Conservation (phyloP, 2,888 invertebrate genomes). For the Drosophila vallismaia region DNA sequence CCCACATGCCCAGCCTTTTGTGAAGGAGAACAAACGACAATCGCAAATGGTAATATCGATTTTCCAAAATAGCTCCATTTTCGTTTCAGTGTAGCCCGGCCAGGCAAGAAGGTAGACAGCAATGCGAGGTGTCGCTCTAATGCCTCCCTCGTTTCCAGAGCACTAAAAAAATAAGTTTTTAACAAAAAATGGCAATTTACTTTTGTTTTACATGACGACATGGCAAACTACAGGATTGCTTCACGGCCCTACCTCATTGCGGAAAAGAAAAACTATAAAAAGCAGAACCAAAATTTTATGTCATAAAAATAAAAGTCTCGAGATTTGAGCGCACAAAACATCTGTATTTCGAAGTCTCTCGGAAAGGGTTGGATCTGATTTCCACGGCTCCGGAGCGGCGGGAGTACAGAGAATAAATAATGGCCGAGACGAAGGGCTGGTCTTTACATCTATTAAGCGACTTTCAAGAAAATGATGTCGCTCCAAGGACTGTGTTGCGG, state of each 20-base stretch:
- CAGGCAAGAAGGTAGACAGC: neutral
- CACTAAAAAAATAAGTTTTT: slow-evolving; percentile 74
- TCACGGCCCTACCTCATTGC: neutral
- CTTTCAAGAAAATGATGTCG: slow-evolving; percentile 34
- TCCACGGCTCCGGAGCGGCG: slow-evolving; percentile 4
- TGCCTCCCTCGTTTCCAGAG: slow-evolving; percentile 33
- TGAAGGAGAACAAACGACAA: neutral
- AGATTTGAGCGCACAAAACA: slow-evolving; percentile 59
- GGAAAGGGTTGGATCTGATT: slow-evolving; percentile 31
- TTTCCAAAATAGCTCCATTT: neutral
- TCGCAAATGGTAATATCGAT: neutral
- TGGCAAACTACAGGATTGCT: slow-evolving; percentile 30
- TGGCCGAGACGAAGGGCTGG: slow-evolving; percentile 1
- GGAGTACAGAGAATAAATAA: neutral
- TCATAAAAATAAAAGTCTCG: slow-evolving; percentile 76
- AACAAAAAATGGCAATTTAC: slow-evolving; percentile 75
- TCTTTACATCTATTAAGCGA: slow-evolving; percentile 16
- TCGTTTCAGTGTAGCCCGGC: slow-evolving; percentile 10
- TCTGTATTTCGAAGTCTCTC: neutral
- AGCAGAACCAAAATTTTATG: slow-evolving; percentile 70
- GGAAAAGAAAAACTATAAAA: slow-evolving; percentile 54
- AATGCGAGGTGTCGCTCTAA: slow-evolving; percentile 24
- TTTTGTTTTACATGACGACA: slow-evolving; percentile 66
- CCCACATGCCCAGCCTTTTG: neutral
- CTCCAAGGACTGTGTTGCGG: slow-evolving; percentile 13